Evolutionary conservation across 2,797 vertebrate genomes (phyloP), one percentile per base, ranked within the genome.

Genomic region (Nyctibius grandis): DNA sequence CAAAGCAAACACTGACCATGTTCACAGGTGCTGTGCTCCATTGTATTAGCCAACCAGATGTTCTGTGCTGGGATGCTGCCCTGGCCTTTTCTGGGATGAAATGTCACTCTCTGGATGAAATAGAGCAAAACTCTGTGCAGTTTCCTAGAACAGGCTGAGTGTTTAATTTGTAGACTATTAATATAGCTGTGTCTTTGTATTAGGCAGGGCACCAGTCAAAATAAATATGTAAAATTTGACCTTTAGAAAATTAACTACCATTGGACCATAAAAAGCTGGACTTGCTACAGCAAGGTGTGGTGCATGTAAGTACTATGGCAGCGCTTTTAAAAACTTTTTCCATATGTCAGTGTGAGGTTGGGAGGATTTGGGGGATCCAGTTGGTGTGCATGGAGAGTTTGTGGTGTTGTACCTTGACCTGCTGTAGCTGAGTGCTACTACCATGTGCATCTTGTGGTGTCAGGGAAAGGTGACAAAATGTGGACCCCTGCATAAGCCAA

Each of bases 21-120:
- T 79, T 94, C 22, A 65, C 98, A 98, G 98, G 98, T 98, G 98
- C 88, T 93, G 73, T 48, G 94, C 97, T 97, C 97, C 96, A 97
- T 97, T 97, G 97, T 97, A 90, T 96, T 95, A 25, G 96, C 97
- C 98, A 98, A 96, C 97, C 98, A 98, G 98, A 98, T 98, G 98
- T 98, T 98, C 95, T 84, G 95, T 33, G 92, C 93, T 94, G 97
- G 95, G 96, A 96, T 8, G 15, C 57, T 76, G 69, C 94, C 95
- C 92, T 93, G 85, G 95, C 89, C 88, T 57, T 73, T 64, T 80
- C 96, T 97, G 78, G 93, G 91, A 94, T 63, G 87, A 96, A 96
- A 97, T 95, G 96, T 97, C 93, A 77, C 89, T 91, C 90, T 91
- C 76, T 77, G 93, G 93, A 75, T 93, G 94, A 97, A 98, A 93